Conservation (phyloP, 2,888 invertebrate genomes). For the Apamea crenata region DNA sequence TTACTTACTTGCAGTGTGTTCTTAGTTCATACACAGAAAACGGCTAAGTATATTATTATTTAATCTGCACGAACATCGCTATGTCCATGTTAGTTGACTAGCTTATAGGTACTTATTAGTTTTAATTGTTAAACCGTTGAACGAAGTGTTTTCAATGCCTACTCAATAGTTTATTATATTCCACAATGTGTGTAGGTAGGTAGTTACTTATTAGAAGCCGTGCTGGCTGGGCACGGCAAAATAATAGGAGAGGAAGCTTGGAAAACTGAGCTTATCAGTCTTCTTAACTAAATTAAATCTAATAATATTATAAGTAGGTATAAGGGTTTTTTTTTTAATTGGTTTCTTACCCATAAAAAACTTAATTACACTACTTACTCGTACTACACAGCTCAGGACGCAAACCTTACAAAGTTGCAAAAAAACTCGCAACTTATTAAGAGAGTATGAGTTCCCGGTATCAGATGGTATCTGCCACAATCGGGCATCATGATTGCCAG, state of each 20-base stretch:
- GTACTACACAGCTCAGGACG: not conserved
- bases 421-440: conserved; percentile 6
- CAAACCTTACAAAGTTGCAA: conserved; percentile 12
- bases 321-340: not conserved
- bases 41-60: conserved; percentile 29
- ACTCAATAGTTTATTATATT: not conserved
- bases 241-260: not conserved
- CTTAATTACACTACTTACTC: no score
- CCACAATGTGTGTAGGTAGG: not conserved
- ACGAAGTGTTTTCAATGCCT: not conserved
- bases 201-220: not conserved
- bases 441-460: conserved; percentile 35
- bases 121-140: not conserved
- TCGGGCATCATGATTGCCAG: conserved; percentile 48
- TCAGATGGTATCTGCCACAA: conserved; percentile 37
- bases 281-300: not conserved
- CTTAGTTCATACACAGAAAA: conserved; percentile 41
- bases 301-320: no score
- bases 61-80: conserved; percentile 16
- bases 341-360: no score
- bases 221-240: not conserved
- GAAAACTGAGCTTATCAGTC: not conserved
- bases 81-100: not conserved
- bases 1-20: conserved; percentile 39
- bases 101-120: not conserved